Base-by-base conservation (phyloP, 2,797 vertebrate species). In the Petrocephalus sullivani region DNA sequence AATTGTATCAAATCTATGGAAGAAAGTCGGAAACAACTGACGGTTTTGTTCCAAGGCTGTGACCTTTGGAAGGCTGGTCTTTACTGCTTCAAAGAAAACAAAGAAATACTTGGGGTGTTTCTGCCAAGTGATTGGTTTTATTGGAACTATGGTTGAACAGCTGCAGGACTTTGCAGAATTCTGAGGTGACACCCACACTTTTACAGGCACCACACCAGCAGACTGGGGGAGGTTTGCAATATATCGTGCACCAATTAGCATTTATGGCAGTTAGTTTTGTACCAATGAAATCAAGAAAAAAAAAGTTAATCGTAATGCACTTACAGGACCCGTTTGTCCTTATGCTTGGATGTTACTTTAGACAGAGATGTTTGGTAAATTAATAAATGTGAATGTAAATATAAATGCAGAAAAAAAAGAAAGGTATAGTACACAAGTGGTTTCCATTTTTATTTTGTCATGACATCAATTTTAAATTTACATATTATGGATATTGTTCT, bases 381-480 rank as follows among this genome's bases (percentile, higher is more conserved):
- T 5, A 64, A 64, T 12, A 67, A 33, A 67, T 9, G 3, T 28
- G 23, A 67, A 33, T 67, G n/a, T 10, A 53, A 83, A 53, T 83
- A 83, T 51, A 53, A 21, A 23, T 49, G 41, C 49, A 51, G 37
- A 64, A 58, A 87, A 86, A 28, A 49, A 33, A 81, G 51, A 85
- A 93, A 90, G 92, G 91, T 94, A 96, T 97, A 97, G 96, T 97
- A 97, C 97, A 97, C 96, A 97, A 96, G 95, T 95, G 93, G 96
- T 96, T 93, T 96, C 95, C 94, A 95, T 95, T 95, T 98, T 98
- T 97, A 98, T 98, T 98, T 98, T 95, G 96, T 97, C 96, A 96
- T 97, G 97, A 98, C 97, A 97, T 95, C 93, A 93, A 97, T 96
- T 97, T 97, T 95, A 97, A 98, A 98, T 99, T 97, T 99, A 99